Conservation (phyloP, 2,888 invertebrate species). For the Labia minor region DNA sequence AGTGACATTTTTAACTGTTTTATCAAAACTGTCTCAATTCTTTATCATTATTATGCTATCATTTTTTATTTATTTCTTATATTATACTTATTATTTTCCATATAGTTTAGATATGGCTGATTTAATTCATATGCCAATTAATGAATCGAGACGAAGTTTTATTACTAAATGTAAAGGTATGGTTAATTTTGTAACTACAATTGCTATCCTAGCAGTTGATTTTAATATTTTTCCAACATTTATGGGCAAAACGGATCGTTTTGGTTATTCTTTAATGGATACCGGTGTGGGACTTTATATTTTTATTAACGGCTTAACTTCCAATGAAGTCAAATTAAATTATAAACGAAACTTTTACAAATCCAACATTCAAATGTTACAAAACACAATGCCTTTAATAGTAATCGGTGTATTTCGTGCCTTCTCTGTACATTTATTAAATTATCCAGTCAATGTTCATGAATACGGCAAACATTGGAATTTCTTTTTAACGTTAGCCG, state of each 20-base stretch:
- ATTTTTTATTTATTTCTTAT: neutral
- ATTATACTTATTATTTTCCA: neutral
- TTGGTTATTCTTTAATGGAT: constrained; percentile 89
- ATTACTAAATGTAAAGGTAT: constrained; percentile 59
- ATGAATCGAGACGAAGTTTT: constrained; percentile 25
- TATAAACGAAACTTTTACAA: constrained; percentile 27
- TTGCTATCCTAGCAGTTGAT: constrained; percentile 89
- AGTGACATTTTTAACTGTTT: neutral
- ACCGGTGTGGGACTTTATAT: constrained; percentile 85
- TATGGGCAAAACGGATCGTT: constrained; percentile 77
- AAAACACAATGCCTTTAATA: constrained; percentile 39
- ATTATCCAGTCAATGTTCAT: constrained; percentile 77
- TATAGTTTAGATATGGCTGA: neutral
- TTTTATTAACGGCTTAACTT: constrained; percentile 65
- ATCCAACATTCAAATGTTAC: constrained; percentile 6
- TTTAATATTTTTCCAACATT: constrained; percentile 74
- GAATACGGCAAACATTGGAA: constrained; percentile 99
- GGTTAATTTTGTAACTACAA: constrained; percentile 59
- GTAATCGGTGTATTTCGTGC: constrained; percentile 54
- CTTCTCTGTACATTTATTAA: constrained; percentile 46
- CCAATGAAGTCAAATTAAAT: constrained; percentile 42
- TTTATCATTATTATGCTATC: neutral
- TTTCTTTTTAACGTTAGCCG: constrained; percentile 88
- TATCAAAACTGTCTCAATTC: neutral
- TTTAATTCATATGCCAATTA: constrained; percentile 25